These are phyloP conservation scores for Zootermopsis nevadensis DNA, from an alignment of 2,888 invertebrate genomes.

Conservation along the genomic window DNA sequence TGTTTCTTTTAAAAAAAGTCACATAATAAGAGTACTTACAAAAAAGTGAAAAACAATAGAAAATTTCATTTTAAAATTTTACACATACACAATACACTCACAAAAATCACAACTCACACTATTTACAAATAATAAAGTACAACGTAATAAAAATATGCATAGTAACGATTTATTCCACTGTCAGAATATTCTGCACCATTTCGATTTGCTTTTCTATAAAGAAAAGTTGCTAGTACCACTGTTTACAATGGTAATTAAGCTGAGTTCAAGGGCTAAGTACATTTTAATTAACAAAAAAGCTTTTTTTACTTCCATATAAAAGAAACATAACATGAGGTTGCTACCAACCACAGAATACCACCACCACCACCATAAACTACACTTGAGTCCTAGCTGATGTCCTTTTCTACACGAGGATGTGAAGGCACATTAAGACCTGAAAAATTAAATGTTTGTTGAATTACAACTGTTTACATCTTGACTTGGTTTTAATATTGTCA, in stretches of 20 bases:
- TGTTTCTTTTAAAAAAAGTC: conserved; percentile 45
- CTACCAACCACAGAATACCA: conserved; percentile 43
- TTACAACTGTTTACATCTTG: too few species aligned
- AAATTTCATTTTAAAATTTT: conserved; percentile 37
- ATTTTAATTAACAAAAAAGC: conserved; percentile 35
- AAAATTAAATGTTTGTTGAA: neutral
- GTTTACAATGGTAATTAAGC: conserved; percentile 15
- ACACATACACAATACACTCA: conserved; percentile 42
- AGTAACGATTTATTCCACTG: conserved; percentile 43
- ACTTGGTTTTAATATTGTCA: too few species aligned
- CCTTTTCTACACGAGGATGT: conserved; percentile 38
- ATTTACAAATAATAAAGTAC: conserved; percentile 49
- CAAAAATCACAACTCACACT: conserved; percentile 41
- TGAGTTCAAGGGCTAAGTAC: conserved; percentile 43
- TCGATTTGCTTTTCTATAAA: conserved; percentile 38
- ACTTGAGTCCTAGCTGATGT: conserved; percentile 39
- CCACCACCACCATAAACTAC: conserved; percentile 49
- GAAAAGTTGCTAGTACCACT: neutral
- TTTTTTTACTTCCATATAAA: conserved; percentile 32
- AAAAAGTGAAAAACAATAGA: conserved; percentile 50
- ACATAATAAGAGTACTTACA: conserved; percentile 48
- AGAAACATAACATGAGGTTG: conserved; percentile 39
- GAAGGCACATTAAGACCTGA: conserved; percentile 47
- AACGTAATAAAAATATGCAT: conserved; percentile 48
- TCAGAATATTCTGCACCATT: conserved; percentile 42